These are phyloP conservation scores for Brachyptera risi DNA, from an alignment of 2,888 invertebrate species.

Conservation along the genomic window DNA sequence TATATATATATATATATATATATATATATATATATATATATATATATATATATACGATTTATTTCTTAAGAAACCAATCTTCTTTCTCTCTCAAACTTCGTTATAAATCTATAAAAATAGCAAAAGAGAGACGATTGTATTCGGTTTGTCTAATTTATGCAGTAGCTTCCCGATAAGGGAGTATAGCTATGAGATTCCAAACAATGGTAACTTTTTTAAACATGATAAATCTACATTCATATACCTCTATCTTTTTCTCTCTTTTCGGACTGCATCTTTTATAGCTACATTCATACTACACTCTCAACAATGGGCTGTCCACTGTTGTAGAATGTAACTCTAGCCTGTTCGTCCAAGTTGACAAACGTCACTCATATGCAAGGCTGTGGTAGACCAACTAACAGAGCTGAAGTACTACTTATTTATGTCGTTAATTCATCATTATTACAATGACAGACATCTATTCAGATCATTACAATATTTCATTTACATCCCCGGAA, in stretches of 20 bases:
- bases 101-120: conserved; percentile 1
- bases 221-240: conserved; percentile 18
- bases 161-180: conserved; percentile 27
- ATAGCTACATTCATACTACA: too few species aligned
- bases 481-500: too few species aligned
- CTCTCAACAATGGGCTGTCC: conserved; percentile 18
- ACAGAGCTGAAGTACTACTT: background rate
- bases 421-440: background rate
- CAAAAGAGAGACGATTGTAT: background rate
- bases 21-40: too few species aligned
- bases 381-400: background rate
- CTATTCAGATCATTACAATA: too few species aligned
- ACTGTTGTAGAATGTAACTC: background rate
- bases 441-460: conserved; percentile 11
- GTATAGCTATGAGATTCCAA: conserved; percentile 22
- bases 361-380: background rate
- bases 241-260: too few species aligned
- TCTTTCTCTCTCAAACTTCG: conserved; percentile 15
- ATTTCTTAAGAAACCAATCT: conserved; percentile 6
- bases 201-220: conserved; percentile 27
- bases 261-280: too few species aligned
- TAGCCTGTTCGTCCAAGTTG: too few species aligned
- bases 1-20: too few species aligned
- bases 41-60: too few species aligned
- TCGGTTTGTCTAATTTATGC: conserved; percentile 23